These are phyloP conservation scores for Drosophila mojavensis DNA, from an alignment of 1,140 invertebrate genomes.

Conservation along the genomic window DNA sequence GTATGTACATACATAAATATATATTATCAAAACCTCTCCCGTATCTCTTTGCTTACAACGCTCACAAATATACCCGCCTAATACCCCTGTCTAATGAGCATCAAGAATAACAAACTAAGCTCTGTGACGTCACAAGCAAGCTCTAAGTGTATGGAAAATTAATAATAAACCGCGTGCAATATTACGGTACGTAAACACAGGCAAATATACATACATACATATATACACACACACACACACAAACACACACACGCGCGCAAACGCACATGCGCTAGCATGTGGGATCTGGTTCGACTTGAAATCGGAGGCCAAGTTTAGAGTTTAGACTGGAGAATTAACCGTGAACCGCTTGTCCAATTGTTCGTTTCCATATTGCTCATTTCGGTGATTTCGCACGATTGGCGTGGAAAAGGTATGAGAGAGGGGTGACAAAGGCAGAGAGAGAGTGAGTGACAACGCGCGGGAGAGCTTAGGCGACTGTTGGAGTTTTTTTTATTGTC, in stretches of 20 bases:
- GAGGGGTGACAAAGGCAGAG: not conserved
- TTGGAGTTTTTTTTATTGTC: not conserved
- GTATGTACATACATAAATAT: no score
- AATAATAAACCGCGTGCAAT: conserved; percentile 27
- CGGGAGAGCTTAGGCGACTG: not conserved
- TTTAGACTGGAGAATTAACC: conserved; percentile 17
- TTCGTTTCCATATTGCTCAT: conserved; percentile 4
- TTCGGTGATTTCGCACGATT: conserved; percentile 19
- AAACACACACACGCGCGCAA: not conserved
- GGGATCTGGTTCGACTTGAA: conserved; percentile 75
- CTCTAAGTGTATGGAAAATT: conserved; percentile 9
- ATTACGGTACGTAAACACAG: conserved; percentile 11
- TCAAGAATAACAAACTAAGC: not conserved
- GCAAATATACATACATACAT: conserved; percentile 20
- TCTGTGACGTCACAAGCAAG: conserved; percentile 35
- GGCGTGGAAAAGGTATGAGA: not conserved
- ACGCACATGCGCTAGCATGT: conserved; percentile 18
- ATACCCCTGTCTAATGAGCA: not conserved
- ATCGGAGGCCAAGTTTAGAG: conserved; percentile 56
- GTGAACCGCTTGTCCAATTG: conserved; percentile 13
- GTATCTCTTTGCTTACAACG: no score
- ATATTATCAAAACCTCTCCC: no score
- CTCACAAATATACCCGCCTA: no score
- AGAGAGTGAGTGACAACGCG: not conserved
- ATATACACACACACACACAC: not conserved